phyloP scores from a whole-genome alignment of 2,888 invertebrate genomes.

The Rhogogaster chlorosoma region DNA sequence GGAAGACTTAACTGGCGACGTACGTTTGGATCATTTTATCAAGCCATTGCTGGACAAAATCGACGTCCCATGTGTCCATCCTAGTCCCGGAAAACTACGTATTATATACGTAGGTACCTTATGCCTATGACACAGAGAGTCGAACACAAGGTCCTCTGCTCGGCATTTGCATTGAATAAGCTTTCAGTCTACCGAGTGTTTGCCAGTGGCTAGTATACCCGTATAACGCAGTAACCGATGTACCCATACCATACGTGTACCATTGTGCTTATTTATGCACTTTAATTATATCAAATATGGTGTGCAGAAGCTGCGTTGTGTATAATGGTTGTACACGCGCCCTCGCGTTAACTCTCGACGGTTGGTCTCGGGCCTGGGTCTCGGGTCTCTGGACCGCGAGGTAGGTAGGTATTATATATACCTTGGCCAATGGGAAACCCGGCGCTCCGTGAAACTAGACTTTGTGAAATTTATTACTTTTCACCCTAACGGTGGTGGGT shows the following conservation, averaged over 20 bases:
- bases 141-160: constrained; percentile 38
- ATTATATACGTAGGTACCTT: constrained; percentile 9
- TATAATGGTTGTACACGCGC: constrained; percentile 57
- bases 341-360: constrained; percentile 37
- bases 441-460: constrained; percentile 44
- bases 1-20: constrained; percentile 21
- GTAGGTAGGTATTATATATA: background rate
- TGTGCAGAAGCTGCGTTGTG: constrained; percentile 64
- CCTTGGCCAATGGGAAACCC: constrained; percentile 33
- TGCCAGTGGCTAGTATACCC: constrained; percentile 50
- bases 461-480: constrained; percentile 44
- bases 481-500: constrained; percentile 23
- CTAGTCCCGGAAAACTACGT: background rate
- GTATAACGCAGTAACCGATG: constrained; percentile 51
- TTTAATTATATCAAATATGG: constrained; percentile 77
- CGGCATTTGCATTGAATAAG: constrained; percentile 77
- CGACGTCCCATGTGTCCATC: background rate
- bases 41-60: background rate
- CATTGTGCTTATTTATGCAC: constrained; percentile 77
- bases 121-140: constrained; percentile 34
- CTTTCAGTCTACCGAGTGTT: constrained; percentile 65
- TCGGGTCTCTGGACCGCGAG: constrained; percentile 20
- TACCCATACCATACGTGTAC: constrained; percentile 69
- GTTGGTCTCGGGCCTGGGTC: constrained; percentile 24
- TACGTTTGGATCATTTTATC: constrained; percentile 32